phyloP scores from a whole-genome alignment of 1,140 invertebrate genomes.

The Drosophila equinoxialis region DNA sequence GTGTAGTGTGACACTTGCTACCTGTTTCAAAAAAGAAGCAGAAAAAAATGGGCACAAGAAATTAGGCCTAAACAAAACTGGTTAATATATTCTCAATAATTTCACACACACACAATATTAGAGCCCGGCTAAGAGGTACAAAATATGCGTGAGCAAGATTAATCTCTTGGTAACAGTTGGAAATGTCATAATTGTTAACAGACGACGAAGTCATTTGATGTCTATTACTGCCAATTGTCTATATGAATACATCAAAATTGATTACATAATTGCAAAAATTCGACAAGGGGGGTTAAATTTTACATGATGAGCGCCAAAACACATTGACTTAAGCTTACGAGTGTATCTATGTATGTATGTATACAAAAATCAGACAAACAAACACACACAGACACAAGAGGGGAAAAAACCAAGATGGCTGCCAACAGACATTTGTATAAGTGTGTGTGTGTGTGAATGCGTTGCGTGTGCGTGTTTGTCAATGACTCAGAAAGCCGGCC shows the following conservation, averaged over 20 bases:
- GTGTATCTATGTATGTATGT: no score
- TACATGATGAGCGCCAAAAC: no score
- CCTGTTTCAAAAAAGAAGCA: conserved; percentile 37
- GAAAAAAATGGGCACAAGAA: conserved; percentile 37
- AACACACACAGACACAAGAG: not conserved
- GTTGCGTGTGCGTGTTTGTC: conserved; percentile 1
- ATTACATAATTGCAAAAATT: no score
- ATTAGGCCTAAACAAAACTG: conserved; percentile 45
- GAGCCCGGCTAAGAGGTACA: conserved; percentile 24
- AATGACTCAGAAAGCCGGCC: conserved; percentile 61
- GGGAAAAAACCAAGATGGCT: conserved; percentile 64
- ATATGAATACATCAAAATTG: no score
- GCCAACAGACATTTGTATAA: conserved; percentile 3
- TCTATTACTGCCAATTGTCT: no score
- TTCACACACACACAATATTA: not conserved
- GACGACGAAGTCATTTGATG: no score
- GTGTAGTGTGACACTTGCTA: conserved; percentile 7
- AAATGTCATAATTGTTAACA: no score
- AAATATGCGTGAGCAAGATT: conserved; percentile 6
- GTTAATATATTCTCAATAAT: conserved; percentile 23
- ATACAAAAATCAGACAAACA: not conserved
- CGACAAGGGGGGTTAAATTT: no score
- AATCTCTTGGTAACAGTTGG: not conserved
- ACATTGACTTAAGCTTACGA: no score
- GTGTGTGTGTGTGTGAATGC: conserved; percentile 21